phyloP scores from a whole-genome alignment of 2,888 invertebrate species.

The Leucozona laternaria region DNA sequence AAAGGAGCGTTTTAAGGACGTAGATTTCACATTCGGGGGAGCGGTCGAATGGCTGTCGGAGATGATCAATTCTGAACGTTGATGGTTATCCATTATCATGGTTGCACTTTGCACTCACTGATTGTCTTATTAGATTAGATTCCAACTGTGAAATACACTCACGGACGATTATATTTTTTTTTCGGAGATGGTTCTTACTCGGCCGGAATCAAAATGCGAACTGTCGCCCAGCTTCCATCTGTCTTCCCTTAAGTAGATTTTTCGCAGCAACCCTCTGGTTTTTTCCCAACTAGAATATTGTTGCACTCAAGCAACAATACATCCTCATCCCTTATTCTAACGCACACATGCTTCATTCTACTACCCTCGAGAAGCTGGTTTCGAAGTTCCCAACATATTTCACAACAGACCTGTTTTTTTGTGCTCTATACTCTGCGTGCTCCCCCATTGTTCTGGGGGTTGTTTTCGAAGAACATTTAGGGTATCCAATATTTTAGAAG shows the following conservation, averaged over 20 bases:
- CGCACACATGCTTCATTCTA: slow-evolving; percentile 78
- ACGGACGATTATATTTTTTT: slow-evolving; percentile 31
- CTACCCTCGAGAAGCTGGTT: slow-evolving; percentile 81
- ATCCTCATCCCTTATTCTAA: slow-evolving; percentile 62
- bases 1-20: slow-evolving; percentile 90
- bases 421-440: slow-evolving; percentile 33
- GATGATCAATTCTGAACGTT: slow-evolving; percentile 84
- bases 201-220: slow-evolving; percentile 81
- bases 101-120: slow-evolving; percentile 58
- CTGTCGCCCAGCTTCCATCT: slow-evolving; percentile 83
- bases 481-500: slow-evolving; percentile 70
- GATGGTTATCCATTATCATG: slow-evolving; percentile 88
- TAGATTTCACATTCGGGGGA: slow-evolving; percentile 82
- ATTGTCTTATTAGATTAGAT: slow-evolving; percentile 69
- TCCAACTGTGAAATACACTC: slow-evolving; percentile 48
- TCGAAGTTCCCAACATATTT: slow-evolving; percentile 84
- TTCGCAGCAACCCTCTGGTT: slow-evolving; percentile 71
- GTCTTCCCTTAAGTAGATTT: slow-evolving; percentile 83
- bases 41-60: slow-evolving; percentile 77
- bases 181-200: slow-evolving; percentile 63
- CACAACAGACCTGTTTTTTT: slow-evolving; percentile 80
- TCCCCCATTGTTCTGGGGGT: slow-evolving; percentile 65
- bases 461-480: slow-evolving; percentile 74
- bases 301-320: slow-evolving; percentile 81
- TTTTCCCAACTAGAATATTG: slow-evolving; percentile 79